Evolutionary conservation across 1,140 invertebrate genomes (phyloP), one percentile per base, ranked within the genome.

Genomic region (Spodoptera frugiperda): DNA sequence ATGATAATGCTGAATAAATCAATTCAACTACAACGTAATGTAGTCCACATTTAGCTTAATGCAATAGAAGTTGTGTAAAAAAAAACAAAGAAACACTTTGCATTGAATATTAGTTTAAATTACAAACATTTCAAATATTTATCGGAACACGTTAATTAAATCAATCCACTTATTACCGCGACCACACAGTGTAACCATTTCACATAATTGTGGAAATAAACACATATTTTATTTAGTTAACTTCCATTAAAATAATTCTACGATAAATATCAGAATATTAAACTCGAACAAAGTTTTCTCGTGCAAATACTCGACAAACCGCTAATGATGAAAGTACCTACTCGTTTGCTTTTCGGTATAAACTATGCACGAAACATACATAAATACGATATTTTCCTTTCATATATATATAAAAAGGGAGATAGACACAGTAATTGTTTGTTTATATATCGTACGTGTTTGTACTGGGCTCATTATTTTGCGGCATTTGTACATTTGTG

Each of bases 401-500:
- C 19, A 57, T 30, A 61, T 12, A 67, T 5, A 25, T 39, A 39
- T n/a, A 25, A 48, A 61, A 67, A 72, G n/a, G 25, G 33, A 74
- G 54, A 44, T 49, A 51, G 44, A 55, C 59, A 30, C 25, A 51
- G 46, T 75, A 75, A 75, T 75, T 63, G 57, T 85, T 85, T 81
- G 82, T 81, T 57, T 82, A 83, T 89, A 84, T 84, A 76, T 84
- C 77, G 61, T 77, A 71, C 72, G 65, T 90, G 82, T 90, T 88
- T 90, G 83, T 83, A 79, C 81, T 78, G 76, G 83, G 82, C 86
- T 89, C 87, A 87, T 90, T 90, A 90, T 88, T 85, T 86, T 83
- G 67, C 84, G 78, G 25, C 72, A 54, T 67, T 79, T 80, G 76
- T 70, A 73, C 84, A 76, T 85, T 85, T 84, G 80, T 79, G 76